Conservation (phyloP, 2,113 vertebrate species). For the Holacanthus passer region DNA sequence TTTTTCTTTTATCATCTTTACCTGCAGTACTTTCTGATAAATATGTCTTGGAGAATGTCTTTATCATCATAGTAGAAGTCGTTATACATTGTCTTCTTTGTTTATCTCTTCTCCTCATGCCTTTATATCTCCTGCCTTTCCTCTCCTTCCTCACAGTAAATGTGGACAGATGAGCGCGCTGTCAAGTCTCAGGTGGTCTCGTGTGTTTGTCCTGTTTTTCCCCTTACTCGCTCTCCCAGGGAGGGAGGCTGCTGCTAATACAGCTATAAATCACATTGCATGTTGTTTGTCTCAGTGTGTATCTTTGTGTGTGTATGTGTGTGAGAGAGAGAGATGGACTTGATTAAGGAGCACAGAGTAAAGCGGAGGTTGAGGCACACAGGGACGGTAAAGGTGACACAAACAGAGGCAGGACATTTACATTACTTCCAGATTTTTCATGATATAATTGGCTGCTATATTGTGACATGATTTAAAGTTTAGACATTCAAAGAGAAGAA, state of each 20-base stretch:
- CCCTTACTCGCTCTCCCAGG: slow-evolving; percentile 28
- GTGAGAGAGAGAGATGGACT: slow-evolving; percentile 7
- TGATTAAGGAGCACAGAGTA: slow-evolving; percentile 24
- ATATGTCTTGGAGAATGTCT: not conserved
- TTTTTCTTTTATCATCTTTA: not conserved
- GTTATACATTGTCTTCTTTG: not conserved
- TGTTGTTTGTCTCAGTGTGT: slow-evolving; percentile 19
- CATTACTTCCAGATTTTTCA: not conserved
- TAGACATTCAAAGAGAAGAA: slow-evolving; percentile 2
- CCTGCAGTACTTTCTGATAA: not conserved
- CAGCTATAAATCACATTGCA: slow-evolving; percentile 54
- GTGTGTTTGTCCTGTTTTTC: slow-evolving; percentile 46
- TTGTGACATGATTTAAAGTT: not conserved
- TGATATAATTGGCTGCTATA: not conserved
- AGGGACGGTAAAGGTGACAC: slow-evolving; percentile 11
- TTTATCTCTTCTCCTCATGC: not conserved
- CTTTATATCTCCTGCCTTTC: not conserved
- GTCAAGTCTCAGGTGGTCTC: slow-evolving; percentile 55
- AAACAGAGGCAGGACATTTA: not conserved
- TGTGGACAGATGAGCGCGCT: slow-evolving; percentile 41
- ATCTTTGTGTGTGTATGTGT: not conserved
- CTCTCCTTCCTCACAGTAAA: slow-evolving; percentile 18
- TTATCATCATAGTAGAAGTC: not conserved
- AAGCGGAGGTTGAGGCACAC: not conserved
- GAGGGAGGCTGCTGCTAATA: slow-evolving; percentile 39